Evolutionary conservation across 2,113 vertebrate genomes (phyloP).

Genomic region (Saimiri boliviensis): DNA sequence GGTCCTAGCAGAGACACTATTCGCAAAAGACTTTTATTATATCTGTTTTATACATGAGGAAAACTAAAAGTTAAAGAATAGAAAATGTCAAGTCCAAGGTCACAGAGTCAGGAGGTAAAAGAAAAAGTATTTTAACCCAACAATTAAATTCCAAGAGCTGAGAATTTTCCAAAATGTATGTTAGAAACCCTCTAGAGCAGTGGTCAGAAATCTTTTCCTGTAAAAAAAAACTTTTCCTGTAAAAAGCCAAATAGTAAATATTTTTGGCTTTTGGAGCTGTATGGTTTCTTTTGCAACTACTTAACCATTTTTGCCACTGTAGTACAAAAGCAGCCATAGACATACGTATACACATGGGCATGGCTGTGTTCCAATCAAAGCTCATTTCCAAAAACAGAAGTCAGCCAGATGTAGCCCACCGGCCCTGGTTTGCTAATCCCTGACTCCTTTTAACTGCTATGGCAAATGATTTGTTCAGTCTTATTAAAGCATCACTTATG

Average conservation of each 20-base stretch:
- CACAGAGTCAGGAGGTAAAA: not conserved
- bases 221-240: not conserved
- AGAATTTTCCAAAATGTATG: not conserved
- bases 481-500: not conserved
- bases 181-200: not conserved
- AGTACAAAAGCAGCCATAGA: not conserved
- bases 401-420: not conserved
- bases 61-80: not conserved
- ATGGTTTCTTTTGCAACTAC: not conserved
- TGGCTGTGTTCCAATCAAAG: not conserved
- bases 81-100: not conserved
- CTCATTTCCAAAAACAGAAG: conserved; percentile 16
- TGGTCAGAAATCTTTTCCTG: not conserved
- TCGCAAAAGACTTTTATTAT: not conserved
- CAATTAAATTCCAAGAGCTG: not conserved
- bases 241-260: not conserved
- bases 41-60: not conserved
- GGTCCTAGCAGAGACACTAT: not conserved
- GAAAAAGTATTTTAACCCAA: not conserved
- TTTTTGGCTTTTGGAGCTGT: not conserved
- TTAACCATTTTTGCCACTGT: not conserved
- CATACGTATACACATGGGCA: not conserved
- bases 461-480: not conserved
- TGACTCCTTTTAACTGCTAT: not conserved
- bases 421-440: not conserved